phyloP scores from a whole-genome alignment of 2,888 invertebrate genomes.

The Euclidia mi region DNA sequence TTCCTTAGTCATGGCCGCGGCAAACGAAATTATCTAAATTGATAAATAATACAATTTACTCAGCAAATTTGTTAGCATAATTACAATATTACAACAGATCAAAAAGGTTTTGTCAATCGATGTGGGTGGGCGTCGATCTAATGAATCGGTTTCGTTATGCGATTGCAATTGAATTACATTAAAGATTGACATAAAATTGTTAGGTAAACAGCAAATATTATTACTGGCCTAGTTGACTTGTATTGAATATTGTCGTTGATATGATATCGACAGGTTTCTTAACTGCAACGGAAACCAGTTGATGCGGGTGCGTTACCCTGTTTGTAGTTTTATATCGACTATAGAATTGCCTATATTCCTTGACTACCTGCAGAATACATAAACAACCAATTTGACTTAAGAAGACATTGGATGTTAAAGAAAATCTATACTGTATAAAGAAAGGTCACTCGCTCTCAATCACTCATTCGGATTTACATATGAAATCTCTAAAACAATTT shows the following conservation, averaged over 20 bases:
- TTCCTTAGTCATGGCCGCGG: slow-evolving; percentile 22
- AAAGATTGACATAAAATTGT: slow-evolving; percentile 45
- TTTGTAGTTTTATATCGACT: not conserved
- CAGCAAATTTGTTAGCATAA: slow-evolving; percentile 47
- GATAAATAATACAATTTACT: slow-evolving; percentile 46
- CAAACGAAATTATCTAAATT: slow-evolving; percentile 41
- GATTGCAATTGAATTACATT: slow-evolving; percentile 43
- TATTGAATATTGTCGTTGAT: slow-evolving; percentile 6
- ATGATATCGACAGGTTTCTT: slow-evolving; percentile 3
- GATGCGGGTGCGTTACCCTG: not conserved
- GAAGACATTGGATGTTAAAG: too few relatives aligned
- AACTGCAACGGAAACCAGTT: too few relatives aligned
- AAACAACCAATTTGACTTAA: too few relatives aligned
- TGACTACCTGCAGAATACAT: too few relatives aligned
- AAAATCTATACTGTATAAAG: too few relatives aligned
- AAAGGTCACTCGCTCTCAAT: too few relatives aligned
- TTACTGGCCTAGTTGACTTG: slow-evolving; percentile 10
- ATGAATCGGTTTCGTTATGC: slow-evolving; percentile 46
- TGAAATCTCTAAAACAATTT: too few relatives aligned
- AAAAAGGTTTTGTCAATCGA: slow-evolving; percentile 40
- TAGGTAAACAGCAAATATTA: slow-evolving; percentile 27
- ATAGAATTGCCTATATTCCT: too few relatives aligned
- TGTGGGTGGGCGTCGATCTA: slow-evolving; percentile 53
- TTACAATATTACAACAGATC: slow-evolving; percentile 43
- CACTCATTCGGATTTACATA: too few relatives aligned